phyloP scores from a whole-genome alignment of 2,888 invertebrate genomes.

The Masnerella sp. region DNA sequence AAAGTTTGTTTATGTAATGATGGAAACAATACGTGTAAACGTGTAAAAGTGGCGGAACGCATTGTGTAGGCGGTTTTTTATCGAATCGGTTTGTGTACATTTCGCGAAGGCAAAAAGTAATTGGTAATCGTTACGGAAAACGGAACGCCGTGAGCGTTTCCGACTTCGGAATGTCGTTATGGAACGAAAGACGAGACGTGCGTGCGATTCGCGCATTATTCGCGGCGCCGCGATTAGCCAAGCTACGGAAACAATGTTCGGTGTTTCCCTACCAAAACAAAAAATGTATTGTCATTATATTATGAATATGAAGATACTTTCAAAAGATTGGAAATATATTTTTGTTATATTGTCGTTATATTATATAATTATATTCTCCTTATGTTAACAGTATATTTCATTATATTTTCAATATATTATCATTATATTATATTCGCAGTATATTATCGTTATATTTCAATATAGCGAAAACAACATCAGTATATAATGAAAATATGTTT shows the following conservation, averaged over 20 bases:
- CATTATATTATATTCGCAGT: no score
- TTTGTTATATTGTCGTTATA: no score
- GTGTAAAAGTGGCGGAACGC: background rate
- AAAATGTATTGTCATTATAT: no score
- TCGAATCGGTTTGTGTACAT: constrained; percentile 12
- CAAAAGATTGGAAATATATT: no score
- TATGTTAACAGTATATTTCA: no score
- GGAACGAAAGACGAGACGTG: constrained; percentile 49
- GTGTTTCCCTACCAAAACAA: no score
- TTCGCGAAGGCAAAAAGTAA: constrained; percentile 43
- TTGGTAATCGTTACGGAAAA: constrained; percentile 38
- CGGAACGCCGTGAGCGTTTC: constrained; percentile 32
- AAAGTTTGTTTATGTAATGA: constrained; percentile 24
- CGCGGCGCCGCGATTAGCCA: constrained; percentile 37
- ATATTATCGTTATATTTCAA: no score
- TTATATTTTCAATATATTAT: no score
- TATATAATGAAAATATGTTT: no score
- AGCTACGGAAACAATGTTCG: constrained; percentile 28
- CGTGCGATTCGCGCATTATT: constrained; percentile 44
- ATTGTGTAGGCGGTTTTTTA: constrained; percentile 18
- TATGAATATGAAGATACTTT: no score
- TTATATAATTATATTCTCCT: no score
- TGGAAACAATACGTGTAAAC: constrained; percentile 13
- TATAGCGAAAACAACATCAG: no score
- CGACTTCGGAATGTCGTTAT: constrained; percentile 38